Evolutionary conservation across 2,888 invertebrate species (phyloP).

Genomic region (Synanthedon formicaeformis): DNA sequence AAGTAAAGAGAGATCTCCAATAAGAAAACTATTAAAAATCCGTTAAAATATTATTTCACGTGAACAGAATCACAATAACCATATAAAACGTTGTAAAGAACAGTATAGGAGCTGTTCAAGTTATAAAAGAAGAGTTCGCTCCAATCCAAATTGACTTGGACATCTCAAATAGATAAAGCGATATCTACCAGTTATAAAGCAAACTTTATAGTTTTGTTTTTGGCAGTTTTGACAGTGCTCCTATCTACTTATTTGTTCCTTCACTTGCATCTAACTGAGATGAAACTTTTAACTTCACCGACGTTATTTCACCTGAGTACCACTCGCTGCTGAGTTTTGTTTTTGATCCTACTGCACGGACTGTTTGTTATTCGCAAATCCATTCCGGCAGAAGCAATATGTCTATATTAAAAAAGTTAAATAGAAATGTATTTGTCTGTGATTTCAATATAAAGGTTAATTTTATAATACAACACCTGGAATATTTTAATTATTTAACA

Average conservation of each 20-base stretch:
- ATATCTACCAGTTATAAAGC: constrained; percentile 61
- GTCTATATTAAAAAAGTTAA: no score
- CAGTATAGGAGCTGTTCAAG: constrained; percentile 13
- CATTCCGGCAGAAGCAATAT: no score
- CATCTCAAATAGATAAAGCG: constrained; percentile 65
- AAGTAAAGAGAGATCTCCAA: no score
- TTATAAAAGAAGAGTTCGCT: constrained; percentile 36
- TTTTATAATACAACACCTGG: no score
- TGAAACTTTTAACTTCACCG: constrained; percentile 60
- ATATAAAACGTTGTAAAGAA: not conserved
- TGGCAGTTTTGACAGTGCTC: constrained; percentile 68
- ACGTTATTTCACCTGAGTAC: constrained; percentile 53
- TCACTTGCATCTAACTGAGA: constrained; percentile 53
- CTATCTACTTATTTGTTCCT: constrained; percentile 68
- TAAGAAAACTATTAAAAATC: not conserved
- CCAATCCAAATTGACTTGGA: constrained; percentile 59
- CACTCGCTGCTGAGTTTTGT: constrained; percentile 37
- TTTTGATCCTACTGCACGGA: constrained; percentile 27
- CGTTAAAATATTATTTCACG: not conserved
- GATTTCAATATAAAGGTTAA: no score
- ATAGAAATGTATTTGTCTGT: no score
- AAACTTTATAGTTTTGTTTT: constrained; percentile 72
- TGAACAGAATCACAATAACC: not conserved
- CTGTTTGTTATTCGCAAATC: constrained; percentile 4
- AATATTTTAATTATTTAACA: no score